Evolutionary conservation across 2,797 vertebrate genomes (phyloP).

Genomic region (Chelon auratus): DNA sequence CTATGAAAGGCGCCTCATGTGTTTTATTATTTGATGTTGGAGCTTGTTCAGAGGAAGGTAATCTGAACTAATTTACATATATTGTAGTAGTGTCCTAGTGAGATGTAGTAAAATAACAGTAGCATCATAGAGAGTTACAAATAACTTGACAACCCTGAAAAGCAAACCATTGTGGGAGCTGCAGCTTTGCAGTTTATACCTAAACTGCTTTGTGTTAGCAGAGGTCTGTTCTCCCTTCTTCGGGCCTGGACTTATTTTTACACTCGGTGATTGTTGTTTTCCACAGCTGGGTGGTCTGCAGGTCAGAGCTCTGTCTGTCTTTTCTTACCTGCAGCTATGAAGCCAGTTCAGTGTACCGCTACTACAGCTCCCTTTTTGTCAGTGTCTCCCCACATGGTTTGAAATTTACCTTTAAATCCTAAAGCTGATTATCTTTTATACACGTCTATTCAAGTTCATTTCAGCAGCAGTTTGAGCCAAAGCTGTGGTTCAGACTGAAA

Average conservation of each 20-base stretch:
- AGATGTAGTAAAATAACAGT: not conserved
- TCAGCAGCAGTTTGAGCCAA: too few relatives aligned
- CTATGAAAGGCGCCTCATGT: not conserved
- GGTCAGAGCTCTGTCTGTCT: slow-evolving; percentile 18
- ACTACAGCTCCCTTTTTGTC: not conserved
- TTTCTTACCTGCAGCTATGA: slow-evolving; percentile 12
- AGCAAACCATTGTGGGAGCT: not conserved
- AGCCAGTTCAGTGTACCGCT: not conserved
- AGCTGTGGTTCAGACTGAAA: too few relatives aligned
- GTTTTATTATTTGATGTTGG: not conserved
- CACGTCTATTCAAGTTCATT: too few relatives aligned
- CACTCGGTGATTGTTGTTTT: slow-evolving; percentile 19
- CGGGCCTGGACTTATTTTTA: slow-evolving; percentile 5
- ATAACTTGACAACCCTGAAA: not conserved
- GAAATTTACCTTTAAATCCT: not conserved
- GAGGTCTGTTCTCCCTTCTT: not conserved
- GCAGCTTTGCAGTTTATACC: not conserved
- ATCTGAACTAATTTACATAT: not conserved
- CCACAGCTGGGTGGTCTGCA: slow-evolving; percentile 53
- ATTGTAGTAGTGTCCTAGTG: not conserved
- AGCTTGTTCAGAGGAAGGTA: not conserved
- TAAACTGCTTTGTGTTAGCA: not conserved
- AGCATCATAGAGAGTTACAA: too few relatives aligned
- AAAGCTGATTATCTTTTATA: too few relatives aligned
- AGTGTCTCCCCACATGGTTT: not conserved